These are phyloP conservation scores for Diplazon laetatorius DNA, from an alignment of 2,888 invertebrate species.

Conservation along the genomic window DNA sequence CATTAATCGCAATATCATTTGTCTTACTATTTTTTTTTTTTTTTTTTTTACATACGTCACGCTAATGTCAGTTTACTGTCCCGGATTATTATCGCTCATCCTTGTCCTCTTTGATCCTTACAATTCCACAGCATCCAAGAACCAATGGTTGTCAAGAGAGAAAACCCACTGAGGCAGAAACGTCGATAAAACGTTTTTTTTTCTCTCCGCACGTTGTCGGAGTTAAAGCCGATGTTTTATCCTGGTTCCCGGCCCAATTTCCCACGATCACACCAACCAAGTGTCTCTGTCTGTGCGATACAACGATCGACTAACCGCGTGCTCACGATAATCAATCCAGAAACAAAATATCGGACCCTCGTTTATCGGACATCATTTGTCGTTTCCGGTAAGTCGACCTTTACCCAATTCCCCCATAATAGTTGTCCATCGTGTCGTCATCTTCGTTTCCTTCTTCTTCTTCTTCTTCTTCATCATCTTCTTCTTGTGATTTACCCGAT, in stretches of 20 bases:
- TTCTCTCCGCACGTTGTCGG: background rate
- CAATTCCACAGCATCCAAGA: constrained; percentile 38
- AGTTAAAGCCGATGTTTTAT: constrained; percentile 5
- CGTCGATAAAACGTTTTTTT: background rate
- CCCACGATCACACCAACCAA: background rate
- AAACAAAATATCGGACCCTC: background rate
- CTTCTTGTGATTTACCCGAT: constrained; percentile 10
- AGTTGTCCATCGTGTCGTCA: background rate
- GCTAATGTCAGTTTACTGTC: constrained; percentile 6
- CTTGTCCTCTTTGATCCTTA: constrained; percentile 13
- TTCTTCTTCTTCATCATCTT: background rate
- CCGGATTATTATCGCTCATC: background rate
- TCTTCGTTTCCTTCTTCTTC: background rate
- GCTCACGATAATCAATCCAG: constrained; percentile 16
- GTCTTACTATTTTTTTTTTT: background rate
- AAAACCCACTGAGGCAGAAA: constrained; percentile 20
- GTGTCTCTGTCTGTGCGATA: background rate
- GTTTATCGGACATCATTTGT: background rate
- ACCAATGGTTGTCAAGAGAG: constrained; percentile 22
- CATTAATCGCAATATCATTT: background rate
- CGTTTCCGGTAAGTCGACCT: constrained; percentile 27
- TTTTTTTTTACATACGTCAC: background rate
- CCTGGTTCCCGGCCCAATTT: background rate
- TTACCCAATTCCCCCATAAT: constrained; percentile 2
- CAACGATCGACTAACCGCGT: constrained; percentile 12